Evolutionary conservation across 2,113 vertebrate genomes (phyloP), one percentile per base, ranked within the genome.

Genomic region (Monopterus albus): DNA sequence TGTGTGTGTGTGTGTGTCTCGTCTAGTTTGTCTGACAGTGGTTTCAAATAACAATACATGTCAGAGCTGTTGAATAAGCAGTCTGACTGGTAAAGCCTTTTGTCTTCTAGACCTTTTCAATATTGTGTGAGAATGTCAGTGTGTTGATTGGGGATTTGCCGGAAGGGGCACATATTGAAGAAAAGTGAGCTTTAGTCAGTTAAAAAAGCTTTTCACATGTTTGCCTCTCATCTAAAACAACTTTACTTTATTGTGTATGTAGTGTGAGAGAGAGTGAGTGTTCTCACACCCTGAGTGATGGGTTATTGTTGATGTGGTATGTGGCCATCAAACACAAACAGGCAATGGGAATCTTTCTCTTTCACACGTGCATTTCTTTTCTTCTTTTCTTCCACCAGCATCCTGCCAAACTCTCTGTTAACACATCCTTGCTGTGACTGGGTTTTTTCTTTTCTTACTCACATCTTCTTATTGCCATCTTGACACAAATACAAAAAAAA

Each of bases 31-130:
- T 87, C 80, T 88, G 83, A 82, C 85, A 87, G 82, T 45, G 51
- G 74, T 84, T 85, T 89, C 85, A 88, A 83, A 89, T 81, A 84
- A 90, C 88, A 89, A 87, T 88, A 78, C 82, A 86, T 85, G 87
- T 88, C 88, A 84, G 64, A 76, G 69, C 72, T 3, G 21, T 39
- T 84, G 81, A 91, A 90, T 83, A 75, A 80, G 73, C 75, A 63
- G 72, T 55, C 52, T 88, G 84, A 89, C 58, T 86, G 82, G 73
- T 77, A 80, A 67, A 70, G 61, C 36, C 77, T 74, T 89, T 88
- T 88, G 84, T 89, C 78, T 86, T 75, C 18, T 53, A 86, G 83
- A 86, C 79, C 85, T 81, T 89, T 89, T 88, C 80, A 79, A 56
- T 69, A 80, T 46, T 73, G 63, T 84, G 61, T 67, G 75, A 71